phyloP scores from a whole-genome alignment of 2,888 invertebrate genomes.

The Anoncus sp. region DNA sequence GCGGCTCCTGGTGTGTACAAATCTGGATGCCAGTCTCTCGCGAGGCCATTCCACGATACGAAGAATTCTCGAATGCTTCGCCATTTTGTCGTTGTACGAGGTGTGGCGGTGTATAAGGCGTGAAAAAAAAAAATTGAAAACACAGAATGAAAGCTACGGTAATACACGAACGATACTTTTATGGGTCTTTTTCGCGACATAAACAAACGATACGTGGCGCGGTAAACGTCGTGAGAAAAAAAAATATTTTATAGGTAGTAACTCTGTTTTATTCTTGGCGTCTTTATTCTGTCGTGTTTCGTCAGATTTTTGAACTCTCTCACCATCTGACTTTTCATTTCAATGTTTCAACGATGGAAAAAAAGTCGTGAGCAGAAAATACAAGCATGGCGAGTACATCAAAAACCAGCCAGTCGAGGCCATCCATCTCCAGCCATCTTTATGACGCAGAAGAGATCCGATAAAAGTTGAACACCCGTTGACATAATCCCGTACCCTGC shows the following conservation, averaged over 20 bases:
- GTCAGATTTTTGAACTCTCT: neutral
- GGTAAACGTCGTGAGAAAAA: neutral
- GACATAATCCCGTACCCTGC: too few species aligned
- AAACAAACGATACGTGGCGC: neutral
- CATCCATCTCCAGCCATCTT: too few species aligned
- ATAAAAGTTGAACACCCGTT: too few species aligned
- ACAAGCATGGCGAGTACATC: neutral
- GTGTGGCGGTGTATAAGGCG: too few species aligned
- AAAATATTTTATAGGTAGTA: neutral
- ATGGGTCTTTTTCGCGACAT: neutral
- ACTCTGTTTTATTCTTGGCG: neutral
- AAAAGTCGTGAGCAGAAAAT: neutral
- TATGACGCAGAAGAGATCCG: too few species aligned
- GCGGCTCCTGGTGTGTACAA: neutral
- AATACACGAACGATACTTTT: neutral
- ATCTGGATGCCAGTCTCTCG: neutral
- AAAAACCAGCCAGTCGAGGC: neutral
- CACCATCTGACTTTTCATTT: neutral
- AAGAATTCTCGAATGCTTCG: neutral
- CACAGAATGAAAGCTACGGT: neutral
- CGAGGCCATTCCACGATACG: neutral
- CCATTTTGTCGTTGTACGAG: neutral
- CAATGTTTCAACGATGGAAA: neutral
- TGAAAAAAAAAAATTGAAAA: neutral
- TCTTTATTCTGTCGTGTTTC: neutral